A percentile compares a stretch with the other conserved stretches of the same genome.
phyloP scores from a whole-genome alignment of 2,113 vertebrate genomes.

The Ailuropoda melanoleuca region DNA sequence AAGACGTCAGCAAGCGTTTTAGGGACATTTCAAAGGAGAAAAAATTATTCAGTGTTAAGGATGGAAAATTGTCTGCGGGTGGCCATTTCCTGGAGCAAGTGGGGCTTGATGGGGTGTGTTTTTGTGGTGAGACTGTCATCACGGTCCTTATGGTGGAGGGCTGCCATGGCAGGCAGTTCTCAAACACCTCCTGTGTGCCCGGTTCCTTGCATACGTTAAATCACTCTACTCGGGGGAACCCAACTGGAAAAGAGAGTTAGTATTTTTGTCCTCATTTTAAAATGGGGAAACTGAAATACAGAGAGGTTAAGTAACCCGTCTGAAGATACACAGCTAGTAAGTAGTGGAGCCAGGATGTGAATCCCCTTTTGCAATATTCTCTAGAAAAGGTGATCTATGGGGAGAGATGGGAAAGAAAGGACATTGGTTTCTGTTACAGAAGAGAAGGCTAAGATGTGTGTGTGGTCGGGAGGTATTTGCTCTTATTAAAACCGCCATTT shows the following conservation, averaged over 20 bases:
- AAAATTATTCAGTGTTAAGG: background rate
- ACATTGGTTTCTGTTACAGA: background rate
- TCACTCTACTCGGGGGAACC: background rate
- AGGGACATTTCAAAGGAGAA: background rate
- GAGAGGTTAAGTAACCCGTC: background rate
- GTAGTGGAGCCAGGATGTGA: background rate
- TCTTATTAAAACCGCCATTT: conserved; percentile 39
- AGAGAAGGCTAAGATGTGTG: background rate
- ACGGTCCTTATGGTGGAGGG: background rate
- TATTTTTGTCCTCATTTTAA: background rate
- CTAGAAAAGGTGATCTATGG: background rate
- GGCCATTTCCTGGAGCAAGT: background rate
- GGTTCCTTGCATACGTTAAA: background rate
- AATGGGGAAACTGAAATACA: background rate
- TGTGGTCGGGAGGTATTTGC: background rate
- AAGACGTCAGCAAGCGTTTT: background rate
- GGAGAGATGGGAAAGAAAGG: conserved; percentile 15
- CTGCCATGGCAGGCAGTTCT: background rate
- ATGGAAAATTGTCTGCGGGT: background rate
- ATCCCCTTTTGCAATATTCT: background rate
- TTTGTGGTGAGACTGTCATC: conserved; percentile 1
- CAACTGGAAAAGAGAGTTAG: background rate
- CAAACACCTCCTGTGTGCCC: background rate
- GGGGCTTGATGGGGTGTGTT: background rate
- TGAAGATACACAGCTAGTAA: background rate